Percentiles rank a stretch among this genome's conserved stretches.
These are phyloP conservation scores for Eriosoma lanigerum DNA, from an alignment of 1,140 invertebrate species.

Conservation along the genomic window DNA sequence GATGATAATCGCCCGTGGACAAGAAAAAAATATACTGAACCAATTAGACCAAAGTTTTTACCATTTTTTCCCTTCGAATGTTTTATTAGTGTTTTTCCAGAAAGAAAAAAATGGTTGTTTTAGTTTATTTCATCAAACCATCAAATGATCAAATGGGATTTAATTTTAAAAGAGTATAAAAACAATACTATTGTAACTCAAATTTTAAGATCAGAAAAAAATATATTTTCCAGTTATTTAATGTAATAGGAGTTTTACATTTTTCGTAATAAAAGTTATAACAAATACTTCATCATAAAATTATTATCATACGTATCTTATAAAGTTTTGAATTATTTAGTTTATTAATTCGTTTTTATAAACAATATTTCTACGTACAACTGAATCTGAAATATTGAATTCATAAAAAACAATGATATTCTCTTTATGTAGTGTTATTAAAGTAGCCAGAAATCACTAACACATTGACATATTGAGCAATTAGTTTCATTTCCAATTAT, in stretches of 20 bases:
- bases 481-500: neutral
- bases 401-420: neutral
- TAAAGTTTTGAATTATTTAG: too few species aligned
- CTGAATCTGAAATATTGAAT: too few species aligned
- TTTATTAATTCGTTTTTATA: too few species aligned
- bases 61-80: slow-evolving; percentile 46
- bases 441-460: neutral
- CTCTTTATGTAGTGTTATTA: neutral
- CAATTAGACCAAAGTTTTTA: slow-evolving; percentile 47
- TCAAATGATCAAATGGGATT: neutral
- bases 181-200: neutral
- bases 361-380: too few species aligned
- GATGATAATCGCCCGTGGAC: slow-evolving; percentile 46
- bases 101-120: neutral
- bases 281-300: too few species aligned
- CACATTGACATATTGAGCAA: too few species aligned
- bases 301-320: too few species aligned
- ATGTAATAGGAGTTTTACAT: too few species aligned
- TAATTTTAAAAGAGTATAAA: neutral
- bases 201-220: neutral
- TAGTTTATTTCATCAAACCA: neutral
- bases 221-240: too few species aligned
- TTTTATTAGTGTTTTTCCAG: slow-evolving; percentile 29
- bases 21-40: slow-evolving; percentile 35
- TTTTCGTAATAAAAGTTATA: too few species aligned